Percentiles rank a stretch among this genome's conserved stretches.
phyloP scores from a whole-genome alignment of 2,113 vertebrate species.

The Archilochus colubris region DNA sequence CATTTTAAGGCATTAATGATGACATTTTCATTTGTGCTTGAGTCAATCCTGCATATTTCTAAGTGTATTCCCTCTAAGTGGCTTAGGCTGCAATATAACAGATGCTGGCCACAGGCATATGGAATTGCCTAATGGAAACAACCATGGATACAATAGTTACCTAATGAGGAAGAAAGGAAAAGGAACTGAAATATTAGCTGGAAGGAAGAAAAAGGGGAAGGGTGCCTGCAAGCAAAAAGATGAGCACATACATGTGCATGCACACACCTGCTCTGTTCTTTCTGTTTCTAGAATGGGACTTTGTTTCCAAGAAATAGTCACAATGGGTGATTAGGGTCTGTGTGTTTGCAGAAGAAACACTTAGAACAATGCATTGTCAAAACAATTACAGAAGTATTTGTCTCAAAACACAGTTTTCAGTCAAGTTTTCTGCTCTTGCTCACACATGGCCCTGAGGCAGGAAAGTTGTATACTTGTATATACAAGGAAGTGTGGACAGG shows the following conservation, averaged over 20 bases:
- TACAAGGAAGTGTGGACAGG: not conserved
- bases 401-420: not conserved
- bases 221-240: not conserved
- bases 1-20: not conserved
- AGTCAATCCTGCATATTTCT: not conserved
- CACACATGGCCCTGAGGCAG: not conserved
- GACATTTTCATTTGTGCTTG: not conserved
- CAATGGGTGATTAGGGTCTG: not conserved
- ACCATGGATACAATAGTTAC: not conserved
- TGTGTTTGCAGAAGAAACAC: not conserved
- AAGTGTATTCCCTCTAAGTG: not conserved
- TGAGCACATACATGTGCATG: not conserved
- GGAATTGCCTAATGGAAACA: not conserved
- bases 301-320: not conserved
- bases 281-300: not conserved
- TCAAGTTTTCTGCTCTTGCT: not conserved
- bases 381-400: not conserved
- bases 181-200: not conserved
- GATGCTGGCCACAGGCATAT: not conserved
- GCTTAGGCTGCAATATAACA: not conserved
- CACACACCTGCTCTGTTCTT: not conserved
- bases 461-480: not conserved
- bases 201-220: not conserved
- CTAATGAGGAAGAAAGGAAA: not conserved
- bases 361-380: not conserved